Conservation (phyloP, 2,113 vertebrate genomes). For the Vidua chalybeata region DNA sequence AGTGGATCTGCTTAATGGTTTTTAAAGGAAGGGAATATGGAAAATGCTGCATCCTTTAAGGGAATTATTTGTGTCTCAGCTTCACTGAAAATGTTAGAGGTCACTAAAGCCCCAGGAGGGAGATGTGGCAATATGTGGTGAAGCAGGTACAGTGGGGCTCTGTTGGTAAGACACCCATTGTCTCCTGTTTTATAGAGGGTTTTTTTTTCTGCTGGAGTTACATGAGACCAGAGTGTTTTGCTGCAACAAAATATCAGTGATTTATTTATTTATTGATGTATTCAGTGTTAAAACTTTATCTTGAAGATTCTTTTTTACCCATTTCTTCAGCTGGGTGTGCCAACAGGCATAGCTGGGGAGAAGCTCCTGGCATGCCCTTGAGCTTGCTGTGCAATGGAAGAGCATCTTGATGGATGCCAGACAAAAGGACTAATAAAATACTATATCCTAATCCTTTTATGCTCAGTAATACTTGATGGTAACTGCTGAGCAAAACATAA, state of each 20-base stretch:
- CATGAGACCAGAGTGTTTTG: neutral
- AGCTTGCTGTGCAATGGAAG: neutral
- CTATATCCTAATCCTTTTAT: constrained; percentile 15
- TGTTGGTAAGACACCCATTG: neutral
- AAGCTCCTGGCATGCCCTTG: neutral
- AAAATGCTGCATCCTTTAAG: neutral
- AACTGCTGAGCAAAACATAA: constrained; percentile 16
- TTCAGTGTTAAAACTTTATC: neutral
- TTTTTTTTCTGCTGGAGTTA: neutral
- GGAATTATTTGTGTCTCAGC: neutral
- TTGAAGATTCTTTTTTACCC: rapidly evolving
- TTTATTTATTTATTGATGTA: neutral
- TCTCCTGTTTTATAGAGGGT: neutral
- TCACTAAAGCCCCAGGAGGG: neutral
- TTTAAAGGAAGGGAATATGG: neutral
- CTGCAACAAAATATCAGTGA: neutral
- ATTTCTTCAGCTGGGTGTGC: neutral
- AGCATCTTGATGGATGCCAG: neutral
- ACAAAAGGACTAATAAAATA: neutral
- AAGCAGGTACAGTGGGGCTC: neutral
- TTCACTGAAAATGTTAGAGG: neutral
- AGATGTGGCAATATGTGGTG: neutral
- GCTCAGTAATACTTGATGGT: neutral
- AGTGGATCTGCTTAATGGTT: neutral
- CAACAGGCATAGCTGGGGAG: neutral